Base-by-base conservation (phyloP, 2,113 vertebrate species). In the Scomber japonicus region DNA sequence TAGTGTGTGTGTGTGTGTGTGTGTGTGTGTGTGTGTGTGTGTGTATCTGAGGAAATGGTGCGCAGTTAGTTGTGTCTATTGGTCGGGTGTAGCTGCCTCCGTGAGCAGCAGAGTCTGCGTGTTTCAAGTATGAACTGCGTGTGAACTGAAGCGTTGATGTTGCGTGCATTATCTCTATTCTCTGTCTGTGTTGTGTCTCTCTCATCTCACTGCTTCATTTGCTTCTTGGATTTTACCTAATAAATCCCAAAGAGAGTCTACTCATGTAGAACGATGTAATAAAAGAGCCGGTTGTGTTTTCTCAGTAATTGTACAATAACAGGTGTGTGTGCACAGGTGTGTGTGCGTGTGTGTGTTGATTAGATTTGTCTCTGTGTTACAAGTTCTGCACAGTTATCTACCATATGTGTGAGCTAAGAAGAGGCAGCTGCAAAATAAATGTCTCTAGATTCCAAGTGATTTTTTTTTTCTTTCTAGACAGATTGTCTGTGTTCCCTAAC, bases 401-500 rank as follows among this genome's bases (percentile, higher is more conserved):
- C 14, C 40, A 31, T 35, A 21, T 8, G 5, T 69, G 84, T 83
- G 92, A 53, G 84, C 82, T 80, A 85, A 86, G 90, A 89, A 78
- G 76, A 89, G 71, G 60, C 84, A 82, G 74, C 88, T 83, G 81
- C 90, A 90, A 93, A 90, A 93, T 30, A 74, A 56, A 53, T 67
- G 35, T 60, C 54, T 80, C 66, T 30, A 24, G 14, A 63, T 83
- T 79, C 48, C 21, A 44, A 50, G 54, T 60, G 19, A 27, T 11
- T 64, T 30, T 21, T 56, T 3, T 45, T 21, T 56, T 17, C 3
- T 45, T 30, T 11, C 12, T 24, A 40, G 65, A 21, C n/a, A 27
- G 60, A 78, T 59, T 55, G 31, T 49, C 50, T 54, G 50, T 68
- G 40, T 50, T 83, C 80, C 70, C 71, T 72, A 60, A 48, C 66